Percentiles rank a stretch among this genome's conserved stretches.
Conservation (phyloP, 1,140 invertebrate genomes). For the Hirudo medicinalis region DNA sequence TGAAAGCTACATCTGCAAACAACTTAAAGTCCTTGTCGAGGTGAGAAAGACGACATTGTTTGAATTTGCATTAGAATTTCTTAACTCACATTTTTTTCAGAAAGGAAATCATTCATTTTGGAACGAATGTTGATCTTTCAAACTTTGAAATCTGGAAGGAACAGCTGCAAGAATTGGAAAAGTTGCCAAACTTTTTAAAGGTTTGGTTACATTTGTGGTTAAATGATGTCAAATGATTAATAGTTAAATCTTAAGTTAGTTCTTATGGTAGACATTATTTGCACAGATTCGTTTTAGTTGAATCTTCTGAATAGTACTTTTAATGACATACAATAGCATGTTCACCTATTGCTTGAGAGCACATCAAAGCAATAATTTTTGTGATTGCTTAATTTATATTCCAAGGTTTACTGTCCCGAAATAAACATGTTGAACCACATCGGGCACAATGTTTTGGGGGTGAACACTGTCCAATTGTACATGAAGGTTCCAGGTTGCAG, state of each 20-base stretch:
- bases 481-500: slow-evolving; percentile 57
- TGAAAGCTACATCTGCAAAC: not conserved
- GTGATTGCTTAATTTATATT: not conserved
- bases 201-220: slow-evolving; percentile 38
- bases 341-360: not conserved
- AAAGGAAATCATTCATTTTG: slow-evolving; percentile 54
- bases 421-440: slow-evolving; percentile 93
- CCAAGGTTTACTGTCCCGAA: slow-evolving; percentile 49
- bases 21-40: not conserved
- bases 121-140: slow-evolving; percentile 90
- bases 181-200: slow-evolving; percentile 80
- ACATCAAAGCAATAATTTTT: not conserved
- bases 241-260: not conserved
- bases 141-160: slow-evolving; percentile 82
- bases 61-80: not conserved
- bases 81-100: not conserved
- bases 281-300: too few relatives aligned
- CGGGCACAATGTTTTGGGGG: slow-evolving; percentile 86
- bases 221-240: too few relatives aligned
- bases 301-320: too few relatives aligned
- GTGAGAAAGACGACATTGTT: too few relatives aligned
- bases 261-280: not conserved
- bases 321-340: too few relatives aligned
- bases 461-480: slow-evolving; percentile 93
- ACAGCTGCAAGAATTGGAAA: slow-evolving; percentile 79